Conservation (phyloP, 1,140 invertebrate species). For the Philotrypesis tridentata region DNA sequence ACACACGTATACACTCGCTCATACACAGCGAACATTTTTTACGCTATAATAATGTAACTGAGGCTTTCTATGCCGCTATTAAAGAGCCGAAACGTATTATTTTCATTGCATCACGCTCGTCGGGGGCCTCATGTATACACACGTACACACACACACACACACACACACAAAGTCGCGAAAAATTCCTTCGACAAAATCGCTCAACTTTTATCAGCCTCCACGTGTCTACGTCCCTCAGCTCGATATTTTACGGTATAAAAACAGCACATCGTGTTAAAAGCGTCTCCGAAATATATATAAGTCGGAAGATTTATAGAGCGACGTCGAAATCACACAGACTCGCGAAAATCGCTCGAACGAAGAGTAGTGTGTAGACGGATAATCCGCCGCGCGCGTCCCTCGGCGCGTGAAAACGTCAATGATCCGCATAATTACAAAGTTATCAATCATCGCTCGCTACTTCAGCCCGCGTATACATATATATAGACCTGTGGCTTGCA, state of each 20-base stretch:
- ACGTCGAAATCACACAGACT: slow-evolving; percentile 5
- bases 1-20: no score
- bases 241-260: neutral
- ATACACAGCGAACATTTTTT: slow-evolving; percentile 11
- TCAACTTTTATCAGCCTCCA: neutral
- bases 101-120: slow-evolving; percentile 42
- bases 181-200: slow-evolving; percentile 28
- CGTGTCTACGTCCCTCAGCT: neutral
- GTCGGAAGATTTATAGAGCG: neutral
- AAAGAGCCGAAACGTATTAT: slow-evolving; percentile 33
- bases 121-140: neutral
- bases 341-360: slow-evolving; percentile 1
- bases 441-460: slow-evolving; percentile 36
- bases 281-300: neutral
- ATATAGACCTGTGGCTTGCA: neutral
- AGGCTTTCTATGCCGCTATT: slow-evolving; percentile 42
- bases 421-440: slow-evolving; percentile 31
- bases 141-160: neutral
- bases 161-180: neutral
- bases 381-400: no score
- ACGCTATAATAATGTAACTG: slow-evolving; percentile 39
- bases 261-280: slow-evolving; percentile 10
- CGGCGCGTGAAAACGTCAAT: slow-evolving; percentile 3
- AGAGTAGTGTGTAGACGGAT: neutral
- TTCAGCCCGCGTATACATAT: no score